Conservation (phyloP, 1,140 invertebrate genomes). For the Pantala flavescens region DNA sequence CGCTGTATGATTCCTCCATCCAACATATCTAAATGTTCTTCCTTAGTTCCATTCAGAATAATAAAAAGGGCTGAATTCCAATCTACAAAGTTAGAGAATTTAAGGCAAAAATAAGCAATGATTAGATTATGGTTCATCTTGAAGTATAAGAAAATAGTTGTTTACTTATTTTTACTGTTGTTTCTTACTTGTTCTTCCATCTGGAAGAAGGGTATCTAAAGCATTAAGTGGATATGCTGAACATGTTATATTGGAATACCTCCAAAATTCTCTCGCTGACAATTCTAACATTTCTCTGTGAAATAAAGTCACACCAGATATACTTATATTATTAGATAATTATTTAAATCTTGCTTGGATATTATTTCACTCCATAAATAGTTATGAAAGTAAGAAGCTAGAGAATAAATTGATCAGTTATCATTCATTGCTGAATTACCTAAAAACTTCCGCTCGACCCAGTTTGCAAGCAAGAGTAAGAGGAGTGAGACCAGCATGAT, state of each 20-base stretch:
- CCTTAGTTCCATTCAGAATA: slow-evolving; percentile 92
- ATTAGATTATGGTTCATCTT: neutral
- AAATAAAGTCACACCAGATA: neutral
- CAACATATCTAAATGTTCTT: slow-evolving; percentile 97
- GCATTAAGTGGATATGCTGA: slow-evolving; percentile 94
- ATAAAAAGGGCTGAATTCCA: slow-evolving; percentile 98
- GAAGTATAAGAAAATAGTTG: neutral
- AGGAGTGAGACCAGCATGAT: slow-evolving; percentile 84
- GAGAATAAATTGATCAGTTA: too few relatives aligned
- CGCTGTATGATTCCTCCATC: slow-evolving; percentile 96
- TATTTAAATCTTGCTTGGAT: too few relatives aligned
- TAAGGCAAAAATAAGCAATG: neutral
- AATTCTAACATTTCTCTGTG: slow-evolving; percentile 89
- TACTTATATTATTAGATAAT: too few relatives aligned
- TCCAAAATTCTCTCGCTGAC: slow-evolving; percentile 92
- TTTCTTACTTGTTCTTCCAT: slow-evolving; percentile 79
- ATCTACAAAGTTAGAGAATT: slow-evolving; percentile 50
- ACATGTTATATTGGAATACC: slow-evolving; percentile 98
- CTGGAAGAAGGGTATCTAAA: slow-evolving; percentile 86
- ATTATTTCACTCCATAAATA: too few relatives aligned
- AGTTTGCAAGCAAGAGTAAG: slow-evolving; percentile 92
- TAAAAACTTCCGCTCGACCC: slow-evolving; percentile 88
- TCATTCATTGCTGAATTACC: neutral
- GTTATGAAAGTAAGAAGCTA: too few relatives aligned
- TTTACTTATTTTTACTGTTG: neutral